phyloP scores from a whole-genome alignment of 1,140 invertebrate species.

The Eubasilissa regina region DNA sequence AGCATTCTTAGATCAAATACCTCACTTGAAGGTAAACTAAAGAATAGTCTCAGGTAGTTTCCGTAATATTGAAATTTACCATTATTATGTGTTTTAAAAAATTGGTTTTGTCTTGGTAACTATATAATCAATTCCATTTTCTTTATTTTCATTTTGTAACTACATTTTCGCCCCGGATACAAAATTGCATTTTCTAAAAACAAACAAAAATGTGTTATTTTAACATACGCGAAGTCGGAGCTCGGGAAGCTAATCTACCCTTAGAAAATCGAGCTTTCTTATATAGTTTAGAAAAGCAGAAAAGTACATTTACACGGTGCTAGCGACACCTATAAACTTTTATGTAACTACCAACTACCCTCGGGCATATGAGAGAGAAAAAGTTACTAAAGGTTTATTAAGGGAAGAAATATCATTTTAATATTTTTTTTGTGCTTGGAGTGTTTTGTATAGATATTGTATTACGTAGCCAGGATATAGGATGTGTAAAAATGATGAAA shows the following conservation, averaged over 20 bases:
- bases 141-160: too few species aligned
- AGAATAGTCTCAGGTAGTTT: too few species aligned
- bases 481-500: too few species aligned
- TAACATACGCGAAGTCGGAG: slow-evolving; percentile 2
- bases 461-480: too few species aligned
- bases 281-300: neutral
- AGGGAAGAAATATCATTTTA: slow-evolving; percentile 1
- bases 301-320: neutral
- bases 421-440: neutral
- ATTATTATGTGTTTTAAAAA: too few species aligned
- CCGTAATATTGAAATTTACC: too few species aligned
- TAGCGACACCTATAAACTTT: neutral
- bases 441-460: too few species aligned
- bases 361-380: neutral
- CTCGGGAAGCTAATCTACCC: slow-evolving; percentile 1
- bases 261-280: slow-evolving; percentile 17
- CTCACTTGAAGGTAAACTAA: too few species aligned
- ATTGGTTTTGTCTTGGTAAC: too few species aligned
- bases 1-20: too few species aligned
- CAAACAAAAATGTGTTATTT: neutral
- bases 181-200: neutral
- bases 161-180: too few species aligned
- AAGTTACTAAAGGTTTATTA: neutral
- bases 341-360: neutral
- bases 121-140: too few species aligned